Percentiles rank a stretch among this genome's conserved stretches.
Conservation (phyloP, 2,888 invertebrate genomes). For the Strigamia crassipes region DNA sequence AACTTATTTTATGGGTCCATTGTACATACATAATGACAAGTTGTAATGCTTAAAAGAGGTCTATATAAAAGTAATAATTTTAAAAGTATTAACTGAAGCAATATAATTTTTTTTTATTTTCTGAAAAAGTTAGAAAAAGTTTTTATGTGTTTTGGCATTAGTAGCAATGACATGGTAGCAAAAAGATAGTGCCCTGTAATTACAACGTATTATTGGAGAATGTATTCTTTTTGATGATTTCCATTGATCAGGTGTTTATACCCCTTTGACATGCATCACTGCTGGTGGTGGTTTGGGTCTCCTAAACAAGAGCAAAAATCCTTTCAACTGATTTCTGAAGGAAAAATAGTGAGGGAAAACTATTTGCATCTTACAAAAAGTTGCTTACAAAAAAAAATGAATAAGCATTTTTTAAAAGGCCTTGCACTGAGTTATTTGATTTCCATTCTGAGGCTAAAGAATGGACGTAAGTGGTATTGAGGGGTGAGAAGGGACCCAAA, state of each 20-base stretch:
- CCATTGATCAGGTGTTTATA: slow-evolving; percentile 39
- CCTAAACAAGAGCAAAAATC: slow-evolving; percentile 40
- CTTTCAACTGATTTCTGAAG: slow-evolving; percentile 42
- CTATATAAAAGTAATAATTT: slow-evolving; percentile 29
- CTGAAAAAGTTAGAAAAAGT: not conserved
- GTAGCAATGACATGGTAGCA: slow-evolving; percentile 13
- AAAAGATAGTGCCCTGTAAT: slow-evolving; percentile 11
- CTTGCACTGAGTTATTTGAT: slow-evolving; percentile 40
- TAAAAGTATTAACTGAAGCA: not conserved
- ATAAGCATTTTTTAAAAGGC: slow-evolving; percentile 42
- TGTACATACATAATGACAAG: not conserved
- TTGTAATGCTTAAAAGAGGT: slow-evolving; percentile 2
- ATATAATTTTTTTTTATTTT: not conserved
- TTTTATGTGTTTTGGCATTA: slow-evolving; percentile 32
- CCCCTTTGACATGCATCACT: slow-evolving; percentile 40
- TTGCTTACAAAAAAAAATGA: slow-evolving; percentile 40
- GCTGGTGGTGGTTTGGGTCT: slow-evolving; percentile 32
- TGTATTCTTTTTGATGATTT: slow-evolving; percentile 35
- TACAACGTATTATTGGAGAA: slow-evolving; percentile 4
- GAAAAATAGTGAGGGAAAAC: slow-evolving; percentile 35
- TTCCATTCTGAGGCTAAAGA: slow-evolving; percentile 38
- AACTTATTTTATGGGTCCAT: slow-evolving; percentile 13
- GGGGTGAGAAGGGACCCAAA: slow-evolving; percentile 40
- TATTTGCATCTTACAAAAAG: slow-evolving; percentile 42
- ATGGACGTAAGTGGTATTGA: slow-evolving; percentile 30